A percentile compares a stretch with the other conserved stretches of the same genome.
phyloP scores from a whole-genome alignment of 37 sponge, comb jelly and placozoan genomes.

The Aplysina aerophoba region DNA sequence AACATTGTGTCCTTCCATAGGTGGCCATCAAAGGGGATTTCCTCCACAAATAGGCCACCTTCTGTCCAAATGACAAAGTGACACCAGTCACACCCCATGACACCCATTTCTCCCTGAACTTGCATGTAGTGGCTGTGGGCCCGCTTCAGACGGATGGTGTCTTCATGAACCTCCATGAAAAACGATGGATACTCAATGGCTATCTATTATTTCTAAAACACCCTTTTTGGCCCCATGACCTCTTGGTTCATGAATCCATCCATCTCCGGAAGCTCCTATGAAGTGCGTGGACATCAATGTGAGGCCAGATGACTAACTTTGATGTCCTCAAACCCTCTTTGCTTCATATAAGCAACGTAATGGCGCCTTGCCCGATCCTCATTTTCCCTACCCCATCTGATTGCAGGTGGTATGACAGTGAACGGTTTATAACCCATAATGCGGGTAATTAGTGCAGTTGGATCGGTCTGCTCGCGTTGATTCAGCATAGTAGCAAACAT shows the following conservation, averaged over 20 bases:
- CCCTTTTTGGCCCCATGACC: background rate
- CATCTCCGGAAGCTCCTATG: constrained; percentile 1
- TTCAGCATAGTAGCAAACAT: background rate
- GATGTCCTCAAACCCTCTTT: background rate
- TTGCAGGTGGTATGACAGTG: background rate
- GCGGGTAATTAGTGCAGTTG: background rate
- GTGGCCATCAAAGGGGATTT: background rate
- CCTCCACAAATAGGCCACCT: background rate
- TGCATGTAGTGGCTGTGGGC: background rate
- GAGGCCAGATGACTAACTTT: background rate
- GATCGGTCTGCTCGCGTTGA: background rate
- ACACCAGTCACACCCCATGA: background rate
- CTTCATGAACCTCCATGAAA: background rate
- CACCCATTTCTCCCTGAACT: background rate
- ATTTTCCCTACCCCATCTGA: background rate
- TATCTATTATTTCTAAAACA: constrained; percentile 4
- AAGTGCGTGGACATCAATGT: background rate
- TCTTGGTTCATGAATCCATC: background rate
- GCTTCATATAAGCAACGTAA: background rate
- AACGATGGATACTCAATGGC: background rate
- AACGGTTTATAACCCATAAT: background rate
- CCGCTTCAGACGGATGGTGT: background rate
- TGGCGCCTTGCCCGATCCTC: background rate
- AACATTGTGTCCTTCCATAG: background rate
- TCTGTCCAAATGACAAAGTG: background rate